A percentile compares a stretch with the other conserved stretches of the same genome.
Evolutionary conservation across 2,113 vertebrate species (phyloP).

Genomic region (Boulengeromyrus knoepffleri): DNA sequence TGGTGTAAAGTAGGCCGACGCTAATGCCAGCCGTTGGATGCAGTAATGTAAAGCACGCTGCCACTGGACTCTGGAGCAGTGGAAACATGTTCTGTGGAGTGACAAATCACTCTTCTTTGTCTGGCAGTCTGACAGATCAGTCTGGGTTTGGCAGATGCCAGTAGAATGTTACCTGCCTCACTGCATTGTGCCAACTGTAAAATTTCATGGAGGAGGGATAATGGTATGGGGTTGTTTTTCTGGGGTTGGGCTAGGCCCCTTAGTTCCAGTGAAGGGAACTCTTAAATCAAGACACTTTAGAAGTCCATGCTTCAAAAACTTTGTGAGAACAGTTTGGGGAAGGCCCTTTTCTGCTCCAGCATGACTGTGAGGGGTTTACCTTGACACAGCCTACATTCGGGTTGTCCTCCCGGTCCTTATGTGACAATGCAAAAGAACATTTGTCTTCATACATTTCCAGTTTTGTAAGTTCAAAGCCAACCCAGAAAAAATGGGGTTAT

Average conservation of each 20-base stretch:
- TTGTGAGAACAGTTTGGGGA: background rate
- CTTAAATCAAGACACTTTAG: background rate
- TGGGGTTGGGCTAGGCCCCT: background rate
- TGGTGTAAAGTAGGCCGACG: too few species aligned
- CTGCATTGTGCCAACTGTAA: background rate
- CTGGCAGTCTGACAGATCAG: background rate
- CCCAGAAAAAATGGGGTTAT: slow-evolving; percentile 12
- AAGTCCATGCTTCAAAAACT: background rate
- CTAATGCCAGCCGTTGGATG: background rate
- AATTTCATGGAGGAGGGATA: background rate
- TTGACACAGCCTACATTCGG: too few species aligned
- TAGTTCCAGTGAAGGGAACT: background rate
- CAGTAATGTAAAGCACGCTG: background rate
- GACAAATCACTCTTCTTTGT: background rate
- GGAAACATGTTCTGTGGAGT: background rate
- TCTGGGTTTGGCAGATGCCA: background rate
- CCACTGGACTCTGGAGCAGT: background rate
- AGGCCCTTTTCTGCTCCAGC: background rate
- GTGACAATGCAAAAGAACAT: background rate
- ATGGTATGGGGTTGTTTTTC: background rate
- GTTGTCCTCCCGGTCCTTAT: too few species aligned
- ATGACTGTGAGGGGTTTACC: background rate
- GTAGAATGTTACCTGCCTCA: background rate
- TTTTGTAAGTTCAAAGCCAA: background rate
- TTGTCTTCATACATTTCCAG: slow-evolving; percentile 20